Evolutionary conservation across 2,888 invertebrate genomes (phyloP).

Genomic region (Dascillus cervinus): DNA sequence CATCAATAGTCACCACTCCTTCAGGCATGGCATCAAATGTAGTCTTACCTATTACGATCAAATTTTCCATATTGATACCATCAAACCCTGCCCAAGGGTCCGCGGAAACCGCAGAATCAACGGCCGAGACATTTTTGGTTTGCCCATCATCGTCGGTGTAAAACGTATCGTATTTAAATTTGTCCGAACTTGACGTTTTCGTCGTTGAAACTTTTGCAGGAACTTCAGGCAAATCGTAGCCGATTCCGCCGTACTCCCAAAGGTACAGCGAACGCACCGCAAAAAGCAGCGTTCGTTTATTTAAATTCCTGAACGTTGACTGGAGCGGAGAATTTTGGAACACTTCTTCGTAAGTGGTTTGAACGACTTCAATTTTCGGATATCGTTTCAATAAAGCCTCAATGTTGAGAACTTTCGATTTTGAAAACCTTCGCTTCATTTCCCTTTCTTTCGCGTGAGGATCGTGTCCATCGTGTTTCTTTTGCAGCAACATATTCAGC

Average conservation of each 20-base stretch:
- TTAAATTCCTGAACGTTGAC: constrained; percentile 45
- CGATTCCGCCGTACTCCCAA: constrained; percentile 51
- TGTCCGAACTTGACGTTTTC: not conserved
- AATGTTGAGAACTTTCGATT: constrained; percentile 8
- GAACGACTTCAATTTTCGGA: constrained; percentile 43
- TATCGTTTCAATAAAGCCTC: constrained; percentile 35
- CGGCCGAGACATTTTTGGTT: not conserved
- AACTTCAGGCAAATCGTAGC: constrained; percentile 27
- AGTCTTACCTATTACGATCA: constrained; percentile 19
- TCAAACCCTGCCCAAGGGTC: too few relatives aligned
- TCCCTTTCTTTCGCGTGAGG: not conserved
- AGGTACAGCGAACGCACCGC: constrained; percentile 47
- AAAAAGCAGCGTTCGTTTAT: constrained; percentile 43
- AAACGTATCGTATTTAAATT: not conserved
- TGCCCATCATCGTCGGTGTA: not conserved
- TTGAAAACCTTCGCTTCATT: not conserved
- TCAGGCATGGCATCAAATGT: constrained; percentile 27
- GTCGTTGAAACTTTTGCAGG: too few relatives aligned
- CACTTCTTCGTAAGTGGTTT: constrained; percentile 39
- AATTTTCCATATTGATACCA: constrained; percentile 7
- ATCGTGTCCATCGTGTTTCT: constrained; percentile 1
- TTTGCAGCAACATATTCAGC: constrained; percentile 12
- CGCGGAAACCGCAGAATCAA: too few relatives aligned
- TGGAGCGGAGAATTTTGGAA: constrained; percentile 47
- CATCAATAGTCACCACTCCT: constrained; percentile 34